Base-by-base conservation (phyloP, 2,113 vertebrate genomes). In the Scortum barcoo region DNA sequence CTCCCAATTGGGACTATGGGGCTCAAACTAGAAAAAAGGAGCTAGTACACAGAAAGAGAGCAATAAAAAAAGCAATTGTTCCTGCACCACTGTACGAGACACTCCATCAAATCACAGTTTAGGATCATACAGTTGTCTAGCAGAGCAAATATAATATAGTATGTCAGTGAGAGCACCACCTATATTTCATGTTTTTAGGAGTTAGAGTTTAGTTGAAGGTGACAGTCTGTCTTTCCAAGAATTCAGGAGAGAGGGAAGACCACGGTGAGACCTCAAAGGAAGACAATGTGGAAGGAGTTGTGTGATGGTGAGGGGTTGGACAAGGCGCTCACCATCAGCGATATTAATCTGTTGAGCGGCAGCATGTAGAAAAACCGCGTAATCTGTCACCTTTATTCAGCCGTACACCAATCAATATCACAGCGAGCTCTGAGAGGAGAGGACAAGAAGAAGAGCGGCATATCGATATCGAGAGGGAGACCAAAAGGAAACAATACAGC, bases 401-500 rank as follows among this genome's bases (percentile, higher is more conserved):
- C n/a, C 40, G 13, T 14, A 66, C 46, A 65, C 69, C 30, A 12
- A 76, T 70, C 72, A 72, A 61, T 54, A 38, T 46, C 72, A 33
- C 50, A 66, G 48, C 51, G 70, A 68, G 53, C 42, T 61, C 24
- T 57, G 63, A 86, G 65, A 72, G 33, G 79, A 78, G 26, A 54
- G 58, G 33, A 44, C 7, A 46, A 16, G 54, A 46, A 58, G 28
- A 75, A 48, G 65, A 73, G 30, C 28, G n/a, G 58, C 73, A 42
- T 58, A 73, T 75, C 28, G 40, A 71, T 7, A 53, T 17, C 67
- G 88, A 86, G 81, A 71, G 61, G 76, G 76, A 53, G 62, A 81
- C 77, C 7, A 80, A 77, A 33, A 57, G 84, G 76, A 68, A 69
- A 89, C 90, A 90, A 90, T 72, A 75, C 84, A 83, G 76, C 72